Evolutionary conservation across 2,113 vertebrate species (phyloP), one percentile per base, ranked within the genome.

Genomic region (Clinocottus analis): DNA sequence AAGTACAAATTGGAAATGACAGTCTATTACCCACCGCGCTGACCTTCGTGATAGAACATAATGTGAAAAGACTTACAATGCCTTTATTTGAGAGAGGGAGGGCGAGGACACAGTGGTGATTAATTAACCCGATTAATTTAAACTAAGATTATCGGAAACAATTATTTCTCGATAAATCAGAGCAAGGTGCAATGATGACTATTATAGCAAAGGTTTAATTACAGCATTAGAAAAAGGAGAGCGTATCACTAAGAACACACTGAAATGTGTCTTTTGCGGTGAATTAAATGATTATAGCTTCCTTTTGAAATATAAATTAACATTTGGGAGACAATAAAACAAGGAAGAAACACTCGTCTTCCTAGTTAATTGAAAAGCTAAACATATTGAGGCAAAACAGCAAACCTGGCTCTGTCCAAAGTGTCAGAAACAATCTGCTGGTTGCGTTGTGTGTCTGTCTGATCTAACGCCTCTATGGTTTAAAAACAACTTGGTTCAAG

Each of bases 81-180:
- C 81, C 83, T 90, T 88, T 90, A 84, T 88, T 84, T 75, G 72
- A 80, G 72, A 35, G 67, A 59, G 82, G 76, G 67, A 59, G 78
- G 85, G 75, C 33, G 64, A 84, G 72, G 80, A 80, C 72, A 70
- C 75, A n/a, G 65, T 76, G 61, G 87, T 94, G 93, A 94, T 94
- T 93, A 94, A 94, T 94, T 93, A 94, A 94, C 87, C 85, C 83
- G 92, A 92, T 95, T 94, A 91, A 93, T 93, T 93, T 89, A 89
- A 81, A 93, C 92, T 82, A 92, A 92, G 89, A 93, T 93, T 91
- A 93, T 92, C 86, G 82, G 88, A 92, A n/a, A 94, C 87, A 89
- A 94, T 93, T 90, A 91, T 92, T 94, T 82, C 89, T 87, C 75
- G 61, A 93, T 93, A 93, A 93, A 89, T 92, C 90, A 88, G 82